These are phyloP conservation scores for Nemotelus pantherinus DNA, from an alignment of 2,888 invertebrate genomes.

Conservation along the genomic window DNA sequence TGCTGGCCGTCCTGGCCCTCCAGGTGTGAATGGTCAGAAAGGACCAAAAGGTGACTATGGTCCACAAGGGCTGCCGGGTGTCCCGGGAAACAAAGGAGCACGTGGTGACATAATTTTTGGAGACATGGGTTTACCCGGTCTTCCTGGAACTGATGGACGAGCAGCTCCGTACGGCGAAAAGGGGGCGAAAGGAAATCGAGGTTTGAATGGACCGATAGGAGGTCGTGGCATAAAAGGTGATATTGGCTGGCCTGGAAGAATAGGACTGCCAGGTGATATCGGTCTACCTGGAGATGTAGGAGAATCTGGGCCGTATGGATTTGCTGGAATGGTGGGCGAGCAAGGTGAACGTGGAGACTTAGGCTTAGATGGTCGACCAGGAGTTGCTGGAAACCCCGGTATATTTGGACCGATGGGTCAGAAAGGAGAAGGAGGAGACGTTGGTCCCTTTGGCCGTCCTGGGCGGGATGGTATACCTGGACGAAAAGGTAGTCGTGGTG, in stretches of 20 bases:
- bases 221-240: conserved; percentile 67
- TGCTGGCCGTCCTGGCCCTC: conserved; percentile 65
- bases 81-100: conserved; percentile 66
- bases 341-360: conserved; percentile 65
- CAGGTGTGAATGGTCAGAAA: conserved; percentile 68
- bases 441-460: conserved; percentile 50
- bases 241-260: conserved; percentile 52
- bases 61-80: conserved; percentile 67
- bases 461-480: conserved; percentile 55
- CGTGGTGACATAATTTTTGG: conserved; percentile 64
- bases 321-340: conserved; percentile 62
- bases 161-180: conserved; percentile 61
- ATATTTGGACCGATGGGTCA: conserved; percentile 55
- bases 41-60: conserved; percentile 66
- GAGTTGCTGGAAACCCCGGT: conserved; percentile 52
- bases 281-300: conserved; percentile 47
- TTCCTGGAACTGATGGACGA: conserved; percentile 64
- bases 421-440: conserved; percentile 59
- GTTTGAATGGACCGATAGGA: conserved; percentile 68
- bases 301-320: conserved; percentile 56
- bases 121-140: conserved; percentile 57
- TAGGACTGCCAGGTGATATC: conserved; percentile 60
- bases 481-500: conserved; percentile 68
- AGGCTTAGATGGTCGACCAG: conserved; percentile 50
- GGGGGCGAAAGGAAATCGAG: conserved; percentile 69